These are phyloP conservation scores for Drosophila pectinifera DNA, from an alignment of 1,140 invertebrate genomes.

Conservation along the genomic window DNA sequence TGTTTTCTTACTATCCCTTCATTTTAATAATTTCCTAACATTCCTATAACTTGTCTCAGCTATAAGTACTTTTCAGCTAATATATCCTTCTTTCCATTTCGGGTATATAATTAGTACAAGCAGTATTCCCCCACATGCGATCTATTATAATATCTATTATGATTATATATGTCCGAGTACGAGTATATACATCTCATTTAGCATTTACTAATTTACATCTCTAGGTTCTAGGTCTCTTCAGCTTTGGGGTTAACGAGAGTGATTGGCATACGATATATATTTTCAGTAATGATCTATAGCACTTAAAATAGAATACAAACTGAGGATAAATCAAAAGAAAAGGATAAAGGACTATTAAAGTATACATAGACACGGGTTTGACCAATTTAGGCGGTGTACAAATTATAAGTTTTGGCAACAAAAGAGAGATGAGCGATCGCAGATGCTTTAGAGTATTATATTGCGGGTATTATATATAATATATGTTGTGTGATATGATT, in stretches of 20 bases:
- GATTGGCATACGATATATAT: slow-evolving; percentile 12
- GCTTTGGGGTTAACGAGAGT: slow-evolving; percentile 4
- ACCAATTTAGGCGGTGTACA: slow-evolving; percentile 41
- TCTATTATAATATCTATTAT: not conserved
- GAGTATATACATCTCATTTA: not conserved
- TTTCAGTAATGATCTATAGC: slow-evolving; percentile 11
- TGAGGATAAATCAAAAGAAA: not conserved
- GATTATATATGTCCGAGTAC: not conserved
- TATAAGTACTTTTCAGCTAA: too few relatives aligned
- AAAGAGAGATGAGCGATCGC: slow-evolving; percentile 46
- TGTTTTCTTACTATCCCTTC: not conserved
- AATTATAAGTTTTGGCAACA: slow-evolving; percentile 26
- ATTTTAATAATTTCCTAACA: too few relatives aligned
- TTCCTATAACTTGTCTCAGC: too few relatives aligned
- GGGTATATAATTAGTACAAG: too few relatives aligned
- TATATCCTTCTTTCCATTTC: too few relatives aligned
- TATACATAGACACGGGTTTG: slow-evolving; percentile 22
- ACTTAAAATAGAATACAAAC: slow-evolving; percentile 14
- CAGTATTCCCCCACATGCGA: not conserved
- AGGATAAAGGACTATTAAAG: slow-evolving; percentile 5
- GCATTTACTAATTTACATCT: not conserved
- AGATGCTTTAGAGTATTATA: slow-evolving; percentile 43
- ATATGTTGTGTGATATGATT: slow-evolving; percentile 36
- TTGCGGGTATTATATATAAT: slow-evolving; percentile 6
- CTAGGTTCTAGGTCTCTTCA: not conserved